Evolutionary conservation across 2,113 vertebrate genomes (phyloP).

Genomic region (Pomatorhinus ruficollis): DNA sequence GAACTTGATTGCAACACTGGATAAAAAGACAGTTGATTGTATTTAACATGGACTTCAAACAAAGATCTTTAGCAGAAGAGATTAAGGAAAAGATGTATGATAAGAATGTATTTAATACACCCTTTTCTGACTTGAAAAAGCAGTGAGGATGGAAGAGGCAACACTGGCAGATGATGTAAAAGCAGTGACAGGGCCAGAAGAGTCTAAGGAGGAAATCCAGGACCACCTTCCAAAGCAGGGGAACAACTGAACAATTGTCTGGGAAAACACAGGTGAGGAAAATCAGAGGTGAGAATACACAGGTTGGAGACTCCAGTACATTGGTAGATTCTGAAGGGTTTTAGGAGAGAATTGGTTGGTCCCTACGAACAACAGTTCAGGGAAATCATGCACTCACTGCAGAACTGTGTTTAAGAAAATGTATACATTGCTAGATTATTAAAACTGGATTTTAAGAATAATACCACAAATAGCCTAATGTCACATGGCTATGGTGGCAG

Average conservation of each 20-base stretch:
- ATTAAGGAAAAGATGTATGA: background rate
- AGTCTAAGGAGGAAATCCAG: background rate
- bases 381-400: background rate
- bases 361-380: background rate
- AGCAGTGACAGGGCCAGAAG: background rate
- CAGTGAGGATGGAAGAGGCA: background rate
- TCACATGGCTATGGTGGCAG: background rate
- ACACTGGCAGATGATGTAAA: background rate
- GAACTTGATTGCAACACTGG: background rate
- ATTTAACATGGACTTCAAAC: background rate
- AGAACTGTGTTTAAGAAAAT: background rate
- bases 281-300: background rate
- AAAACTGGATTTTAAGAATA: background rate
- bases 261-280: background rate
- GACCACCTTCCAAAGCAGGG: background rate
- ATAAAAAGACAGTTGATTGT: background rate
- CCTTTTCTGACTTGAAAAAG: background rate
- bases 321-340: background rate
- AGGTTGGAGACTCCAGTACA: background rate
- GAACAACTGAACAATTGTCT: background rate
- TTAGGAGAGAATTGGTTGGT: background rate
- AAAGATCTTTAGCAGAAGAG: background rate
- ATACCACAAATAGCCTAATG: background rate
- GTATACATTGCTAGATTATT: background rate
- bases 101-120: background rate